Conservation (phyloP, 2,797 vertebrate genomes). For the Hafferia zeledoni region DNA sequence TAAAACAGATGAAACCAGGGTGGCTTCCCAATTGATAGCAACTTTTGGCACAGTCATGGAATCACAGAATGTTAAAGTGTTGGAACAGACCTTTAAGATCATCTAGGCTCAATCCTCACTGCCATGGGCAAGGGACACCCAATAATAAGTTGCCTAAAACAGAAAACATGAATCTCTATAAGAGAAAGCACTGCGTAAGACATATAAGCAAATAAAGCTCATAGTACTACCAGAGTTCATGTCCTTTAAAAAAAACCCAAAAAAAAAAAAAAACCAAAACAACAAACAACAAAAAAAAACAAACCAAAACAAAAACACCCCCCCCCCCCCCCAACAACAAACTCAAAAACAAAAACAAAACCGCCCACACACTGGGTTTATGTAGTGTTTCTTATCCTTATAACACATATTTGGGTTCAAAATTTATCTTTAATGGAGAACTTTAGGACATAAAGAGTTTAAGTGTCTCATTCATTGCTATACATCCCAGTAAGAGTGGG, state of each 20-base stretch:
- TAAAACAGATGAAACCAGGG: not conserved
- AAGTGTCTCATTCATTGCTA: not conserved
- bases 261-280: too few species aligned
- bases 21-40: not conserved
- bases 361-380: not conserved
- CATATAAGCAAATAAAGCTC: not conserved
- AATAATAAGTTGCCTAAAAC: not conserved
- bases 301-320: too few species aligned
- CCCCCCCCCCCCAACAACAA: too few species aligned
- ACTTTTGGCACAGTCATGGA: not conserved
- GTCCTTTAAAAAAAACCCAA: not conserved
- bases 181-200: not conserved
- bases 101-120: fast-evolving
- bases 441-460: not conserved
- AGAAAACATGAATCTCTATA: not conserved
- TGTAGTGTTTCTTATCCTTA: not conserved
- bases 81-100: not conserved
- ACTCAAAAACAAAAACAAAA: too few species aligned
- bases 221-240: not conserved
- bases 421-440: not conserved
- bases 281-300: not conserved
- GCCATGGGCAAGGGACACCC: not conserved
- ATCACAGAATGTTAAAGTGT: not conserved
- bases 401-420: not conserved
- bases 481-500: not conserved